A percentile compares a stretch with the other conserved stretches of the same genome.
phyloP scores from a whole-genome alignment of 1,140 invertebrate species.

The Tetranychus urticae region DNA sequence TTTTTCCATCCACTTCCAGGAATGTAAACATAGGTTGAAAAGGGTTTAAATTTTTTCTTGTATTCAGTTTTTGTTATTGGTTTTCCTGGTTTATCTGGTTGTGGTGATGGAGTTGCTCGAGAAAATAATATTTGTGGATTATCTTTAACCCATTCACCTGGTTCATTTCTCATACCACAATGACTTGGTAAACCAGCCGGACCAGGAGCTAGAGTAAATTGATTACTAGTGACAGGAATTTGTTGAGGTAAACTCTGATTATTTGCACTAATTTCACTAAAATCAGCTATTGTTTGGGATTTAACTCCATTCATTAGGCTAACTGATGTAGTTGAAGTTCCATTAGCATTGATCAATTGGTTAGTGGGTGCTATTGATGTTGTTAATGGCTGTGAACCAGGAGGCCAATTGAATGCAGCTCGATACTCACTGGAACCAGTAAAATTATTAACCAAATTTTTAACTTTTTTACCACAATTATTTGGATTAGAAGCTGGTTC shows the following conservation, averaged over 20 bases:
- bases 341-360: neutral
- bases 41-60: constrained; percentile 52
- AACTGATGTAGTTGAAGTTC: neutral
- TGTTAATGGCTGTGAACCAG: neutral
- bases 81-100: neutral
- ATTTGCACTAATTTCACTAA: neutral
- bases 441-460: no score
- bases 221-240: neutral
- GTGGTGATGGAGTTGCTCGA: neutral
- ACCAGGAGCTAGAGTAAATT: no score
- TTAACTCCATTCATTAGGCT: neutral
- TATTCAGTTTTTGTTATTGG: constrained; percentile 36
- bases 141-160: neutral
- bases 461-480: neutral
- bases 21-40: constrained; percentile 50
- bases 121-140: neutral
- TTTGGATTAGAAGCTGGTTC: neutral
- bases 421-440: neutral
- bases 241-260: neutral
- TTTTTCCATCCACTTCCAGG: constrained; percentile 28
- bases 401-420: neutral
- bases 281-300: neutral
- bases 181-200: no score
- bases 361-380: neutral
- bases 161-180: no score